Evolutionary conservation across 1,140 invertebrate genomes (phyloP).

Genomic region (Drosophila novamexicana): DNA sequence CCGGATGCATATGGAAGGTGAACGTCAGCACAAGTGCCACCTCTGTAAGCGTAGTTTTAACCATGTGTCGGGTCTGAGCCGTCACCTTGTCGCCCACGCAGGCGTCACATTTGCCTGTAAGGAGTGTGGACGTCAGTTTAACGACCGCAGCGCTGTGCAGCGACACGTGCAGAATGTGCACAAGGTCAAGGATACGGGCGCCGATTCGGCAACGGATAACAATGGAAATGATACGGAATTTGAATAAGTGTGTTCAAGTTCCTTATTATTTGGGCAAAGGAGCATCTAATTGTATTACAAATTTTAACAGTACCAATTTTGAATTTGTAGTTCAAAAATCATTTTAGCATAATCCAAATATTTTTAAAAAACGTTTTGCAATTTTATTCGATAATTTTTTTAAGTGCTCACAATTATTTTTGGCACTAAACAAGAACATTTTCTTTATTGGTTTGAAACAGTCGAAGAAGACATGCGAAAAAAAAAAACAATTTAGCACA

Average conservation of each 20-base stretch:
- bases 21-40: slow-evolving; percentile 88
- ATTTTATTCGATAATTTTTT: slow-evolving; percentile 57
- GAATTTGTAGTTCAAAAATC: not conserved
- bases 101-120: slow-evolving; percentile 88
- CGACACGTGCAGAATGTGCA: slow-evolving; percentile 85
- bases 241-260: not conserved
- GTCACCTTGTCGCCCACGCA: slow-evolving; percentile 89
- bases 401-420: slow-evolving; percentile 52
- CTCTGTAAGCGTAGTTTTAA: slow-evolving; percentile 86
- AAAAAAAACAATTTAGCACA: slow-evolving; percentile 40
- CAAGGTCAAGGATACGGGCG: slow-evolving; percentile 33
- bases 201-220: slow-evolving; percentile 30
- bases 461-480: slow-evolving; percentile 32
- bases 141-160: slow-evolving; percentile 88
- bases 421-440: slow-evolving; percentile 63
- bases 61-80: slow-evolving; percentile 88
- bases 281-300: not conserved
- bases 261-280: not conserved
- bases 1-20: slow-evolving; percentile 86
- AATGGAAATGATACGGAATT: slow-evolving; percentile 50
- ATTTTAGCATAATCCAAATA: not conserved
- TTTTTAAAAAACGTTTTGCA: slow-evolving; percentile 40
- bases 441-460: slow-evolving; percentile 34
- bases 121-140: slow-evolving; percentile 89
- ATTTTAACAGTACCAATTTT: not conserved